These are phyloP conservation scores for Lepisosteus oculatus DNA, from an alignment of 2,113 vertebrate species.

Conservation along the genomic window DNA sequence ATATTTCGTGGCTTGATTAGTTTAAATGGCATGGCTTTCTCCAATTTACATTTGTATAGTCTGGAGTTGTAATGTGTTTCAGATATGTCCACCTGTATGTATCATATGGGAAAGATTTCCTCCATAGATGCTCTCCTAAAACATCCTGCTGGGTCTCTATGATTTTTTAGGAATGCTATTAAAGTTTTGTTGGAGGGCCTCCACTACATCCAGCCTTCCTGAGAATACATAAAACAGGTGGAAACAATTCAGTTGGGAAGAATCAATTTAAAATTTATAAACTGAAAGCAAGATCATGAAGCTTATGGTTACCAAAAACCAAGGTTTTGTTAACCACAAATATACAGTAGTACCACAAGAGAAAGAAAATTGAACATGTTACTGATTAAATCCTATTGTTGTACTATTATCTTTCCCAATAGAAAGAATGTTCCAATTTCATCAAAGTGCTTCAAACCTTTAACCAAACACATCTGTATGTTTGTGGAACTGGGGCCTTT, in stretches of 20 bases:
- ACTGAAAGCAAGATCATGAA: neutral
- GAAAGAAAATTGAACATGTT: neutral
- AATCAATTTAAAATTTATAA: neutral
- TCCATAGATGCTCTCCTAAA: too few relatives aligned
- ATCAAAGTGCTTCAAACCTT: constrained; percentile 89
- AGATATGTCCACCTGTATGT: too few relatives aligned
- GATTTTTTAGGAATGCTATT: too few relatives aligned
- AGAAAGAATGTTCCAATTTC: constrained; percentile 97
- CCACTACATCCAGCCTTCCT: too few relatives aligned
- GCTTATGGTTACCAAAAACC: neutral
- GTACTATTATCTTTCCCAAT: constrained; percentile 43
- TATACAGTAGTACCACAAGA: neutral
- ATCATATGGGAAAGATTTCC: too few relatives aligned
- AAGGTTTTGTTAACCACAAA: neutral
- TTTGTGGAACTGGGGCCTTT: constrained; percentile 93
- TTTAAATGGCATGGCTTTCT: too few relatives aligned
- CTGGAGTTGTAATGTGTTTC: too few relatives aligned
- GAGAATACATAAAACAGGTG: neutral
- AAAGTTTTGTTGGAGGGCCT: too few relatives aligned
- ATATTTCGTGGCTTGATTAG: too few relatives aligned
- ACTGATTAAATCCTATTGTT: neutral
- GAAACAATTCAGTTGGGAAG: neutral
- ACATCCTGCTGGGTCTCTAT: too few relatives aligned
- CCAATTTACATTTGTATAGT: too few relatives aligned
- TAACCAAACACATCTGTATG: constrained; percentile 92